Evolutionary conservation across 2,113 vertebrate genomes (phyloP).

Genomic region (Lonchura striata): DNA sequence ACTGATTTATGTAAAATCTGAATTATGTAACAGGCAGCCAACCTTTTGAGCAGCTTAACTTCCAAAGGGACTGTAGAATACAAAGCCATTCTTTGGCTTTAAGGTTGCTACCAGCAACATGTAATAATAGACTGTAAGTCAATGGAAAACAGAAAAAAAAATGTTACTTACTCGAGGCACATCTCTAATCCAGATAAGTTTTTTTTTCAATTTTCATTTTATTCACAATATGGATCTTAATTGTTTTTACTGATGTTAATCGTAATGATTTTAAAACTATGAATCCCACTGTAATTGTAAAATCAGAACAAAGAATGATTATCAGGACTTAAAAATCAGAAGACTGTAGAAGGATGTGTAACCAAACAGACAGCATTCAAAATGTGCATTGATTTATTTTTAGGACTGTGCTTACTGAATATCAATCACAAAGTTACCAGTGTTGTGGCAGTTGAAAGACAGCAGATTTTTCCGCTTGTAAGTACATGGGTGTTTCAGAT

Average conservation of each 20-base stretch:
- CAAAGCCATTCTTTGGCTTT: conserved; percentile 37
- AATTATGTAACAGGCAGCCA: not conserved
- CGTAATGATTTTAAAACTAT: not conserved
- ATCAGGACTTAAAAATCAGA: not conserved
- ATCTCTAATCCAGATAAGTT: not conserved
- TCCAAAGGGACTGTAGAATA: not conserved
- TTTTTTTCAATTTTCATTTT: not conserved
- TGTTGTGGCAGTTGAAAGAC: not conserved
- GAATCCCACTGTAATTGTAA: not conserved
- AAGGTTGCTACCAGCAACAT: conserved; percentile 54
- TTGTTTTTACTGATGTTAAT: not conserved
- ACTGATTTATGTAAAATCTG: conserved; percentile 30
- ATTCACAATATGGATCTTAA: not conserved
- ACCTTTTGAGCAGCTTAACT: conserved; percentile 20
- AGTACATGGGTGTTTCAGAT: not conserved
- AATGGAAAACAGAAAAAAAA: not conserved
- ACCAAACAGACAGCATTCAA: not conserved
- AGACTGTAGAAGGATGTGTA: not conserved
- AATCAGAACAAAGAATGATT: not conserved
- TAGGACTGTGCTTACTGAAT: not conserved
- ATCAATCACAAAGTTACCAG: conserved; percentile 14
- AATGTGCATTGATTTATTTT: conserved; percentile 20
- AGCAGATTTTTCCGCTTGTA: not conserved
- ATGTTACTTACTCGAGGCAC: not conserved
- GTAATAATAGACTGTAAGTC: conserved; percentile 17